A percentile compares a stretch with the other conserved stretches of the same genome.
phyloP scores from a whole-genome alignment of 2,797 vertebrate species.

The Lagocephalus sceleratus region DNA sequence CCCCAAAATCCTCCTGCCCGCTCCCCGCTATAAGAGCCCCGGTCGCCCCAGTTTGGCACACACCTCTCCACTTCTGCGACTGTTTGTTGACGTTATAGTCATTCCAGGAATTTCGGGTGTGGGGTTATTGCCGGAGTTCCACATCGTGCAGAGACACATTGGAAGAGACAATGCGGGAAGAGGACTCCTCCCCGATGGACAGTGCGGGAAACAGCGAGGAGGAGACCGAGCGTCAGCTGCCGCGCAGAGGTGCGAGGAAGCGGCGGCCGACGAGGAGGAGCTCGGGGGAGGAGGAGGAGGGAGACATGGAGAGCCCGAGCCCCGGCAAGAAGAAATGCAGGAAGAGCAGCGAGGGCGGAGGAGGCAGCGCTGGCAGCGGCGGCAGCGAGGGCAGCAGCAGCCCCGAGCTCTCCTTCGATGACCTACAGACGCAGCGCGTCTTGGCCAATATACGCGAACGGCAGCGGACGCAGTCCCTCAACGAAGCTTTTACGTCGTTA shows the following conservation, averaged over 20 bases:
- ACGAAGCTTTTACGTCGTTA: constrained; percentile 94
- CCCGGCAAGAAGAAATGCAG: constrained; percentile 72
- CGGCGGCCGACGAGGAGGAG: constrained; percentile 58
- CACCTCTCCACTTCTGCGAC: constrained; percentile 42
- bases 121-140: constrained; percentile 19
- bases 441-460: constrained; percentile 97
- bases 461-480: constrained; percentile 94
- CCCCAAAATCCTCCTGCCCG: constrained; percentile 85
- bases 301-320: constrained; percentile 34
- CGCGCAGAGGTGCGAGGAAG: constrained; percentile 68
- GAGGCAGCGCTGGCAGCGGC: constrained; percentile 79
- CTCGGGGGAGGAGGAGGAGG: constrained; percentile 40
- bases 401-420: constrained; percentile 86
- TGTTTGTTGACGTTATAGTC: constrained; percentile 45
- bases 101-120: constrained; percentile 9
- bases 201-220: constrained; percentile 95
- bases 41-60: constrained; percentile 73
- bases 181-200: constrained; percentile 92
- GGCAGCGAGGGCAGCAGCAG: constrained; percentile 69
- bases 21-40: constrained; percentile 89
- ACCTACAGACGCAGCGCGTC: constrained; percentile 93
- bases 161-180: constrained; percentile 87
- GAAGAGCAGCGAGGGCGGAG: constrained; percentile 77
- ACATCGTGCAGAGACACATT: constrained; percentile 28
- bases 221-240: constrained; percentile 82